Base-by-base conservation (phyloP, 2,888 invertebrate genomes). In the Chelonus formosanus region DNA sequence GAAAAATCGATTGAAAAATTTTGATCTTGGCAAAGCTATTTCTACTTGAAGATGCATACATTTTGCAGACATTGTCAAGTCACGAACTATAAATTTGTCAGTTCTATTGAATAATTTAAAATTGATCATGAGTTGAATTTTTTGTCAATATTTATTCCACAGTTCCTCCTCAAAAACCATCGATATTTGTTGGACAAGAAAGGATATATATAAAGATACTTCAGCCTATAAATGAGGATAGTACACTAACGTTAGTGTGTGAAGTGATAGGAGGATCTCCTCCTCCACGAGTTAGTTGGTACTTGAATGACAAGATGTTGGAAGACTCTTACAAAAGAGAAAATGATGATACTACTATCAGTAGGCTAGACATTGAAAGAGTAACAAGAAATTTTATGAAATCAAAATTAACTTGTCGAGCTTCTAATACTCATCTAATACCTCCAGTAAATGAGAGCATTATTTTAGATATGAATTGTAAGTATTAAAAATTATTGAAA, bases 351-450 rank as follows among this genome's bases (percentile, higher is more conserved):
- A 90, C 93, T 56, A 91, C 92, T 59, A 91, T 93, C 65, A 95
- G 94, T 86, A 88, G 90, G 61, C 85, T 95, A 73, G 91, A 92
- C 81, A 88, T 93, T 72, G 87, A 88, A 7, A 89, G 89, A 70
- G 88, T 95, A 64, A 89, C 89, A 70, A 87, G 95, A 70, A 88
- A 89, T 55, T 91, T 93, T 74, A 87, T 93, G 59, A 92, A 92
- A 80, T 92, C 92, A 34, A 92, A 92, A 7, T 92, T 92, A 85
- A 92, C 92, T 80, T 95, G 95, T 80, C 90, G 92, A 80, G 94
- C 95, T 3, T 92, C 91, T 64, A 95, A 95, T 82, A 95, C 94
- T 35, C 92, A 93, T 82, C 88, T 95, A 67, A 91, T 93, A 80
- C 89, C 91, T 79, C 92, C 94, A 2, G 54, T 73, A 20, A 68